These are phyloP conservation scores for Forficula auricularia DNA, from an alignment of 1,140 invertebrate species.

Conservation along the genomic window DNA sequence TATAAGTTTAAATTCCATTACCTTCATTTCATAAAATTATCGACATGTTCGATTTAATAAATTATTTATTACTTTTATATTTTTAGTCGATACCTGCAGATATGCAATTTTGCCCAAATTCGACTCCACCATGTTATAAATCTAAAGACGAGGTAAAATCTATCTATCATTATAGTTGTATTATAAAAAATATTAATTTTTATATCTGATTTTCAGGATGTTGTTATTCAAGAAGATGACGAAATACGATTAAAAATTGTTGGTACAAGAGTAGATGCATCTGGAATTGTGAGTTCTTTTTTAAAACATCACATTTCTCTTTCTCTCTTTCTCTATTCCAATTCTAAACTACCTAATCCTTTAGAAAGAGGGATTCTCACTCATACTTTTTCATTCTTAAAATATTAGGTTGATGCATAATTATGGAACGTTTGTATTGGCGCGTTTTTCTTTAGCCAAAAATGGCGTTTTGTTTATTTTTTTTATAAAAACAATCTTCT, in stretches of 20 bases:
- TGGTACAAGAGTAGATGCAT: slow-evolving; percentile 92
- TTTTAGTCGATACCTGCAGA: slow-evolving; percentile 92
- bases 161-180: background rate
- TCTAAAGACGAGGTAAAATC: slow-evolving; percentile 77
- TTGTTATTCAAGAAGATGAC: slow-evolving; percentile 94
- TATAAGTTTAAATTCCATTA: no score
- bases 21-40: no score
- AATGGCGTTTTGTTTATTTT: no score
- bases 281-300: slow-evolving; percentile 69
- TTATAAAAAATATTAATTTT: slow-evolving; percentile 4
- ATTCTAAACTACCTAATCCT: slow-evolving; percentile 6
- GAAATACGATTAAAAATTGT: slow-evolving; percentile 97
- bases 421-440: no score
- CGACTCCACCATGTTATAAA: slow-evolving; percentile 95
- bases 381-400: no score
- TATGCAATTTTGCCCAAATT: slow-evolving; percentile 98
- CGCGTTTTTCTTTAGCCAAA: no score
- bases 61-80: slow-evolving; percentile 13
- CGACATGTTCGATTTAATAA: no score
- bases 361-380: no score
- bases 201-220: slow-evolving; percentile 38
- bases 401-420: no score
- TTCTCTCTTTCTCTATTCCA: background rate
- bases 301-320: no score
- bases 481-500: no score